Conservation (phyloP, 2,797 vertebrate species). For the Austrolebias charrua region DNA sequence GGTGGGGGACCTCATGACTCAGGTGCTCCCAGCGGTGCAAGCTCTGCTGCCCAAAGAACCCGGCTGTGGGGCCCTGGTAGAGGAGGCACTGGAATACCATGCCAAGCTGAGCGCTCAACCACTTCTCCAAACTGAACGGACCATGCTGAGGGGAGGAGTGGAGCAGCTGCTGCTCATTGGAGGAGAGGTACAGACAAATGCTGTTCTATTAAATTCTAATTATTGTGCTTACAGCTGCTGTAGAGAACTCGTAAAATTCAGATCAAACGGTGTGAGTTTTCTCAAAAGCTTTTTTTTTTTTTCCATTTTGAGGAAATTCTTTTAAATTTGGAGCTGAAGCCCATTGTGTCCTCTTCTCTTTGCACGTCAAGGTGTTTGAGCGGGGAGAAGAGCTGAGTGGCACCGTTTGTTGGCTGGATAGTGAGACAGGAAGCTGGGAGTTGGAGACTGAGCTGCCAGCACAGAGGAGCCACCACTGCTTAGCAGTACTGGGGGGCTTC, state of each 20-base stretch:
- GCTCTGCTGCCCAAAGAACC: slow-evolving; percentile 84
- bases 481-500: slow-evolving; percentile 91
- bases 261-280: no score
- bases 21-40: slow-evolving; percentile 82
- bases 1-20: slow-evolving; percentile 80
- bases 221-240: no score
- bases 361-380: slow-evolving; percentile 79
- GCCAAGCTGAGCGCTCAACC: slow-evolving; percentile 79
- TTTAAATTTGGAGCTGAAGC: not conserved
- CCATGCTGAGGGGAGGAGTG: slow-evolving; percentile 78
- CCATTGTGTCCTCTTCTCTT: not conserved
- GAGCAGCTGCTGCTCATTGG: slow-evolving; percentile 90
- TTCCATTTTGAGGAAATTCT: not conserved
- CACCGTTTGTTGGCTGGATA: slow-evolving; percentile 87
- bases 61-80: slow-evolving; percentile 83
- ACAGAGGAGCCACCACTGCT: slow-evolving; percentile 90
- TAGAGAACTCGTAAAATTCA: no score
- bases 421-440: slow-evolving; percentile 81
- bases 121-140: slow-evolving; percentile 84
- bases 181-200: slow-evolving; percentile 79
- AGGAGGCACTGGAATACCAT: slow-evolving; percentile 89
- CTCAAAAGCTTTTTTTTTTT: not conserved
- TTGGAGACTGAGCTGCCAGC: slow-evolving; percentile 89
- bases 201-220: not conserved
- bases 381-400: slow-evolving; percentile 90